phyloP scores from a whole-genome alignment of 2,888 invertebrate species.

The Archaeoteleia sp. region DNA sequence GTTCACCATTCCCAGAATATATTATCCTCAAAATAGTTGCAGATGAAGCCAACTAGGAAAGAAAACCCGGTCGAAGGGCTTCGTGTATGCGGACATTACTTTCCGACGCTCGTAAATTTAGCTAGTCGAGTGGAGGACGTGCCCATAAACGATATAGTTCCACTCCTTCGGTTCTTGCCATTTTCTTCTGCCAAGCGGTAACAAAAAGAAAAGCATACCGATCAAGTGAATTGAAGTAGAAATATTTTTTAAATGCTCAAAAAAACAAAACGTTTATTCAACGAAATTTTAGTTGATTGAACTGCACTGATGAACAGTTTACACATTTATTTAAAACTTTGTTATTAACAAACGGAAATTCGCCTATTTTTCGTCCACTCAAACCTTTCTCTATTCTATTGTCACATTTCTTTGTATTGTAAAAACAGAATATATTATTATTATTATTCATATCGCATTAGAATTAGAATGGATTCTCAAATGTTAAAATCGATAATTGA shows the following conservation, averaged over 20 bases:
- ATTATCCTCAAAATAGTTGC: slow-evolving; percentile 51
- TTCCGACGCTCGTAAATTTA: slow-evolving; percentile 41
- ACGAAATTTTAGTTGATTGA: no score
- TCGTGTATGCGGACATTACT: slow-evolving; percentile 34
- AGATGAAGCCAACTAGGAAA: slow-evolving; percentile 22
- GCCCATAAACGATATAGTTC: slow-evolving; percentile 31
- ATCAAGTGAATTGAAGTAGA: slow-evolving; percentile 1
- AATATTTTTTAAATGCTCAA: slow-evolving; percentile 8
- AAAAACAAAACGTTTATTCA: no score
- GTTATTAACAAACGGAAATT: no score
- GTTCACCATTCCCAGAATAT: slow-evolving; percentile 57
- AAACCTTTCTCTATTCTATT: no score
- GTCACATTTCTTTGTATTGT: no score
- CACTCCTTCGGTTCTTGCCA: slow-evolving; percentile 17
- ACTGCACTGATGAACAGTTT: no score
- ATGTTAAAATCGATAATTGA: no score
- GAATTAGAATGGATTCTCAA: no score
- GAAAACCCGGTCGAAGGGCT: slow-evolving; percentile 20
- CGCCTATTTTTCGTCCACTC: no score
- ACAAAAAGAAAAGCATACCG: slow-evolving; percentile 11
- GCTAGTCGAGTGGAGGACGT: slow-evolving; percentile 22
- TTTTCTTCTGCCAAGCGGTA: slow-evolving; percentile 9
- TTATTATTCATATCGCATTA: no score
- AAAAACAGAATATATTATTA: no score
- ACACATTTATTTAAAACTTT: no score